A percentile compares a stretch with the other conserved stretches of the same genome.
These are phyloP conservation scores for Montipora capitata DNA, from an alignment of 92 coral and sea anemone species.

Conservation along the genomic window DNA sequence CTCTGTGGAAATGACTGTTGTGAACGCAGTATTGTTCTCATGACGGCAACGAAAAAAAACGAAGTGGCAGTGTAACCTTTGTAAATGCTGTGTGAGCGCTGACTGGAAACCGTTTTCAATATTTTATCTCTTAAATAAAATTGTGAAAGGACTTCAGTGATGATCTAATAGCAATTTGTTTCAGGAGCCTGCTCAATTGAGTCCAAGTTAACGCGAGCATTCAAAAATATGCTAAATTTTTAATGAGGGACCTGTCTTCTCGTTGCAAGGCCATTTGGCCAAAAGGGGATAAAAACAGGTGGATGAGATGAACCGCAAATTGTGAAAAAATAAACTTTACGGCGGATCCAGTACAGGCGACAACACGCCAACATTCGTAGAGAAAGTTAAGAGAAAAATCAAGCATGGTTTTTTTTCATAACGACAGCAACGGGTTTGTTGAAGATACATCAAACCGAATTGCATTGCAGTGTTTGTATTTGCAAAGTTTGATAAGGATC, in stretches of 20 bases:
- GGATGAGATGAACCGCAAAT: not conserved
- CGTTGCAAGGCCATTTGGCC: slow-evolving; percentile 22
- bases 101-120: not conserved
- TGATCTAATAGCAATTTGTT: slow-evolving; percentile 41
- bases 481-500: not conserved
- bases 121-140: slow-evolving; percentile 2
- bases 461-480: not conserved
- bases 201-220: not conserved
- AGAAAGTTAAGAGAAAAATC: too few relatives aligned
- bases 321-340: slow-evolving; percentile 34
- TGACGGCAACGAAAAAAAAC: not conserved
- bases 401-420: too few relatives aligned
- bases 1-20: not conserved
- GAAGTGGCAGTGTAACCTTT: not conserved
- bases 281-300: slow-evolving; percentile 25
- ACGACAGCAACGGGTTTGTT: too few relatives aligned
- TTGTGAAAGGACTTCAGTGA: slow-evolving; percentile 1
- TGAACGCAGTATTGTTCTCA: not conserved
- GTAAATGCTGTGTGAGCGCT: not conserved
- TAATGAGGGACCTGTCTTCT: slow-evolving; percentile 37
- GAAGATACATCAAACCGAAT: too few relatives aligned
- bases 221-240: slow-evolving; percentile 30
- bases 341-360: not conserved
- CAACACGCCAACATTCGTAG: not conserved
- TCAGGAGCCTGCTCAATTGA: not conserved